Evolutionary conservation across 1,140 invertebrate species (phyloP).

Genomic region (Drosophila jambulina): DNA sequence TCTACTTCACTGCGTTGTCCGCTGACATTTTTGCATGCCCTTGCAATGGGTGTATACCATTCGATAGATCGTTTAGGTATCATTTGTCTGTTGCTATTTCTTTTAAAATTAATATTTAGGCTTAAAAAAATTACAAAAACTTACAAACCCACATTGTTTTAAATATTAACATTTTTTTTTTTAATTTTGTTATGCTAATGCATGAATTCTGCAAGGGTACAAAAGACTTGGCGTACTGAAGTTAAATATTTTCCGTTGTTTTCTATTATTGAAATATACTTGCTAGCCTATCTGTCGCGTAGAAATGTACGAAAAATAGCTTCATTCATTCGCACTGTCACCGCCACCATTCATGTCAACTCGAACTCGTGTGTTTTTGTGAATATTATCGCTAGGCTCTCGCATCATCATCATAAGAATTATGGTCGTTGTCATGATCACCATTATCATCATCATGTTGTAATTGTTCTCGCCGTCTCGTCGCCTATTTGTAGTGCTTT

Average conservation of each 20-base stretch:
- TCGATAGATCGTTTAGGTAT: no score
- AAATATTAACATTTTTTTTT: neutral
- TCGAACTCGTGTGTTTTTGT: conserved; percentile 19
- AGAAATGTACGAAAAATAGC: conserved; percentile 39
- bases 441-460: conserved; percentile 50
- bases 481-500: conserved; percentile 40
- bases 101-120: neutral
- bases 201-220: neutral
- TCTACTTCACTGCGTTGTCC: conserved; percentile 7
- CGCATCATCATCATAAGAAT: conserved; percentile 14
- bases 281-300: conserved; percentile 13
- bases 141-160: no score
- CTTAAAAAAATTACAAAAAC: neutral
- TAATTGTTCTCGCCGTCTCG: conserved; percentile 33
- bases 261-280: conserved; percentile 7
- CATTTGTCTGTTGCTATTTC: neutral
- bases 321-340: conserved; percentile 32
- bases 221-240: neutral
- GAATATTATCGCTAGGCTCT: conserved; percentile 19
- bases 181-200: no score
- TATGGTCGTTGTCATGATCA: conserved; percentile 38
- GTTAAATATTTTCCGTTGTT: conserved; percentile 2
- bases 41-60: neutral
- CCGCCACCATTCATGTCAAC: conserved; percentile 41
- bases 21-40: conserved; percentile 7